Evolutionary conservation across 1,140 invertebrate genomes (phyloP).

Genomic region (Trichonephila clavipes): DNA sequence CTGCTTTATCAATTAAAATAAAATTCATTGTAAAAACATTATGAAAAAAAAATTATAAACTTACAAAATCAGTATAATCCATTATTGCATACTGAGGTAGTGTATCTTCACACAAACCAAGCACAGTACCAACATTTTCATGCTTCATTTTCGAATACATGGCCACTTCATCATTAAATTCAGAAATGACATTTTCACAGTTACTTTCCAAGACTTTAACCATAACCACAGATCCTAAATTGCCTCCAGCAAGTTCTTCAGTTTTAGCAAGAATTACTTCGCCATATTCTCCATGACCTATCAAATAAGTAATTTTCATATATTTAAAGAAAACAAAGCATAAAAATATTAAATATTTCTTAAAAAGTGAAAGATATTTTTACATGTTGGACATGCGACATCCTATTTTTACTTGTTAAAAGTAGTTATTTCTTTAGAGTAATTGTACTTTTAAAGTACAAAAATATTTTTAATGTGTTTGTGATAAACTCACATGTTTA

Average conservation of each 20-base stretch:
- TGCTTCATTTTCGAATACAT: slow-evolving; percentile 90
- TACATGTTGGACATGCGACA: no score
- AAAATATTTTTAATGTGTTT: no score
- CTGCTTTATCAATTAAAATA: background rate
- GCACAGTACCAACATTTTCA: slow-evolving; percentile 88
- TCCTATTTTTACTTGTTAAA: no score
- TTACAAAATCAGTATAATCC: slow-evolving; percentile 95
- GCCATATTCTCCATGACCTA: slow-evolving; percentile 91
- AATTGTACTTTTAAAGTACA: no score
- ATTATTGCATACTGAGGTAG: slow-evolving; percentile 95
- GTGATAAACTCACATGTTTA: no score
- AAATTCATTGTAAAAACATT: no score
- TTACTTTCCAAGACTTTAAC: slow-evolving; percentile 88
- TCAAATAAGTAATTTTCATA: background rate
- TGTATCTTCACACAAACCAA: slow-evolving; percentile 91
- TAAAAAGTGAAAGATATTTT: no score
- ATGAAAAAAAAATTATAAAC: slow-evolving; percentile 69
- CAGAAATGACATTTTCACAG: slow-evolving; percentile 88
- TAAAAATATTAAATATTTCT: background rate
- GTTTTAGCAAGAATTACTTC: slow-evolving; percentile 91
- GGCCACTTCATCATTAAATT: slow-evolving; percentile 93
- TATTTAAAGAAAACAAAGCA: background rate
- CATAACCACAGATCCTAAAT: slow-evolving; percentile 83
- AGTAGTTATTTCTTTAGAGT: no score
- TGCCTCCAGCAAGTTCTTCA: slow-evolving; percentile 4